Base-by-base conservation (phyloP, 2,113 vertebrate genomes). In the Caloenas nicobarica region DNA sequence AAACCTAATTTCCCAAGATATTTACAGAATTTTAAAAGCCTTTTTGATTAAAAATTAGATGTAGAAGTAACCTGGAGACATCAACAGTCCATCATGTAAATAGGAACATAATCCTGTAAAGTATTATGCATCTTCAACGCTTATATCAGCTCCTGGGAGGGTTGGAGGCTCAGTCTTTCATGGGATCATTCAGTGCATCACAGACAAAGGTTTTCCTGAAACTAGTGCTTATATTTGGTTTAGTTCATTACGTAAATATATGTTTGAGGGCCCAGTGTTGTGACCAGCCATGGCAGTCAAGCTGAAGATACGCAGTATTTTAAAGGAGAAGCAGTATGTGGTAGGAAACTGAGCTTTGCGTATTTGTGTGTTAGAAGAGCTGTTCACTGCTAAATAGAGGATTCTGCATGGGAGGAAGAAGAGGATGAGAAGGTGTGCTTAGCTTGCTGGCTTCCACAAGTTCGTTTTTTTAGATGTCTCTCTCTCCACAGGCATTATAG, bases 1-100 rank as follows among this genome's bases (percentile, higher is more conserved):
- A 50, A 50, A 42, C 31, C 71, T 92, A 82, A 81, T 97, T 93
- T 97, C 91, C 93, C 81, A 71, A 81, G 56, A 89, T 91, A 91
- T 91, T 92, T 88, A 86, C 29, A 92, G 86, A 95, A 58, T 72
- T 94, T 3, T 1, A 88, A 89, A 86, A 90, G 8, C 5, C 7
- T 48, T 95, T 93, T 86, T 90, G 70, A 88, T 85, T 91, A 92
- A 89, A 90, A 76, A 81, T 71, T 14, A 96, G 62, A 66, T 46
- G 18, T 53, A 71, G 26, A 80, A 73, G 17, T 89, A 91, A 84
- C 80, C 65, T 84, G n/a, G 53, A 93, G 77, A 81, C 44, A 87
- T 61, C 69, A 91, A 23, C 50, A 81, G 54, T 84, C 58, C 81
- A 25, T 81, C 54, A 54, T 15, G 5, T 84, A 85, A 91, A 91